Evolutionary conservation across 2,797 vertebrate species (phyloP).

Genomic region (Myotis pilosus): DNA sequence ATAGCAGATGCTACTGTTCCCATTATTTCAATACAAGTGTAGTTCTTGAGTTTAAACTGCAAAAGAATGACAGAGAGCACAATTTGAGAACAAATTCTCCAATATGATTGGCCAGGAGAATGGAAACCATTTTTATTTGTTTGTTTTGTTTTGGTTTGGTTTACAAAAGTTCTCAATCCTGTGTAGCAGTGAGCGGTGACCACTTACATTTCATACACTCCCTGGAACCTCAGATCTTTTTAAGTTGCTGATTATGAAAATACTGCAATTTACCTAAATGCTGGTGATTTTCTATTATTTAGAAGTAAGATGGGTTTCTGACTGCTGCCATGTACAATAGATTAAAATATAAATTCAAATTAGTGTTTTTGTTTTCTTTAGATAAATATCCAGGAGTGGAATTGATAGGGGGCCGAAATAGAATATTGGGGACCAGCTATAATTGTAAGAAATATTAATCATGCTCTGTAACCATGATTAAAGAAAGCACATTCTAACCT

Average conservation of each 20-base stretch:
- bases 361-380: neutral
- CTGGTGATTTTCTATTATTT: neutral
- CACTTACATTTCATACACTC: neutral
- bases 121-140: neutral
- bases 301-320: conserved; percentile 29
- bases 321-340: neutral
- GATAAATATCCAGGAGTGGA: neutral
- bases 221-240: neutral
- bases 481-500: too few relatives aligned
- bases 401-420: neutral
- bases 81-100: neutral
- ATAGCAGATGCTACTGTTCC: neutral
- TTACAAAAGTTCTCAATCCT: neutral
- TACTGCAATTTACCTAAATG: neutral
- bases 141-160: neutral
- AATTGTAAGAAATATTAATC: too few relatives aligned
- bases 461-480: too few relatives aligned
- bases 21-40: neutral
- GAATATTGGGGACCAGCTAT: too few relatives aligned
- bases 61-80: neutral
- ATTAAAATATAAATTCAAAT: neutral
- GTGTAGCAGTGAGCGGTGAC: neutral
- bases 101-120: neutral
- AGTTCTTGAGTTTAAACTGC: neutral
- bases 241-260: conserved; percentile 11